A percentile compares a stretch with the other conserved stretches of the same genome.
These are phyloP conservation scores for Cephus cinctus DNA, from an alignment of 1,140 invertebrate species.

Conservation along the genomic window DNA sequence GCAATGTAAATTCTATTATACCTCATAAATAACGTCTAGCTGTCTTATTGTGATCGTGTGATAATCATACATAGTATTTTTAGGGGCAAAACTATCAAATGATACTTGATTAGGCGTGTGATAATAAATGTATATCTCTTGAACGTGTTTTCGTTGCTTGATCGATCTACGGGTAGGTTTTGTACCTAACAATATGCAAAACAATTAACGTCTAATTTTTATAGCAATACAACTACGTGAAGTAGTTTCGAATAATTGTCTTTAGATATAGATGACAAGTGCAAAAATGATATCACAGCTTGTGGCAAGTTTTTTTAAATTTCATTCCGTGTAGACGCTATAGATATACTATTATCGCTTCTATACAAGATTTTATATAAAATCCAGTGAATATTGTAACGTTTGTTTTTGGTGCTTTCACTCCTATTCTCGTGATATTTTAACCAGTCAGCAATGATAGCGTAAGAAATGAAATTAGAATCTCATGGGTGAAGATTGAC, in stretches of 20 bases:
- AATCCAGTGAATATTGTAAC: constrained; percentile 13
- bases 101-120: constrained; percentile 10
- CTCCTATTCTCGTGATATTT: background rate
- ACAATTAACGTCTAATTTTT: constrained; percentile 12
- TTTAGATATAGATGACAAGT: constrained; percentile 17
- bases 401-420: constrained; percentile 1
- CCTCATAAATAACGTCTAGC: too few relatives aligned
- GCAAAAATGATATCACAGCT: constrained; percentile 1
- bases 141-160: constrained; percentile 8
- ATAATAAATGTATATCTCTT: constrained; percentile 17
- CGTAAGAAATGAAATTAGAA: background rate
- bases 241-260: constrained; percentile 15
- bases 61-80: constrained; percentile 26
- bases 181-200: constrained; percentile 23
- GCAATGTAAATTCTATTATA: constrained; percentile 24
- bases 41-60: constrained; percentile 24
- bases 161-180: constrained; percentile 10
- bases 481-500: background rate
- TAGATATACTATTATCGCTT: constrained; percentile 10
- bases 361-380: constrained; percentile 12
- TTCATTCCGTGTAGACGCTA: background rate
- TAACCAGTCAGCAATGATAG: background rate
- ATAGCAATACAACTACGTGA: constrained; percentile 23
- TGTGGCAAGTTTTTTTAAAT: constrained; percentile 18
- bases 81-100: background rate